These are phyloP conservation scores for Karalla daura DNA, from an alignment of 2,797 vertebrate genomes.

Conservation along the genomic window DNA sequence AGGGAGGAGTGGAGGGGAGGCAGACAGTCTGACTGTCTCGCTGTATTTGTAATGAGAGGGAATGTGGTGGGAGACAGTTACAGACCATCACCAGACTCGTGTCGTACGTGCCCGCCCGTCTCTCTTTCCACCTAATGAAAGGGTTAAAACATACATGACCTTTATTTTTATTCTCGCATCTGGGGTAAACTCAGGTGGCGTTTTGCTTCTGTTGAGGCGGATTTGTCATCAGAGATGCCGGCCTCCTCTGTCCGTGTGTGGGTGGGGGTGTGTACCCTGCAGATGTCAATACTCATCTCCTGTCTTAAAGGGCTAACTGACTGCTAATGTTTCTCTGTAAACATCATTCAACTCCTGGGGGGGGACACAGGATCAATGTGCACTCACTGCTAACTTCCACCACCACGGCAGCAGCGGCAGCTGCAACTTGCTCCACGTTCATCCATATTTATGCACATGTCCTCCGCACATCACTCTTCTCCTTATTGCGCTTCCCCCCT, in stretches of 20 bases:
- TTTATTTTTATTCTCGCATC: slow-evolving; percentile 39
- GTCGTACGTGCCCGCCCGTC: slow-evolving; percentile 33
- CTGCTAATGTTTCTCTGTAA: slow-evolving; percentile 78
- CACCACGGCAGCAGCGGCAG: slow-evolving; percentile 25
- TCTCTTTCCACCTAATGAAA: slow-evolving; percentile 53
- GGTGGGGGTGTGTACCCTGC: slow-evolving; percentile 20
- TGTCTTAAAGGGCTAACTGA: slow-evolving; percentile 62
- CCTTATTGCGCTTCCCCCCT: slow-evolving; percentile 41
- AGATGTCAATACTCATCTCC: slow-evolving; percentile 76
- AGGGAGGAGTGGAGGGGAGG: slow-evolving; percentile 49
- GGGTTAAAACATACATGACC: slow-evolving; percentile 46
- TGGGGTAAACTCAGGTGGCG: slow-evolving; percentile 31
- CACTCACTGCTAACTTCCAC: slow-evolving; percentile 43
- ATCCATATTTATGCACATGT: slow-evolving; percentile 75
- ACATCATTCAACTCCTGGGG: slow-evolving; percentile 59
- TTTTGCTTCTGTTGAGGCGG: slow-evolving; percentile 11
- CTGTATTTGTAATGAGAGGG: slow-evolving; percentile 80
- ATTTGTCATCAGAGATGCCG: slow-evolving; percentile 30
- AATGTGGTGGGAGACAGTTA: slow-evolving; percentile 61
- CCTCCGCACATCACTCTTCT: slow-evolving; percentile 48
- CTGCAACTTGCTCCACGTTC: slow-evolving; percentile 34
- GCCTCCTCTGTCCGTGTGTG: background rate
- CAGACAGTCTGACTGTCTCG: slow-evolving; percentile 80
- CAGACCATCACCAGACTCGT: slow-evolving; percentile 58
- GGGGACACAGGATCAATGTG: slow-evolving; percentile 69